These are phyloP conservation scores for Heliconius charithonia DNA, from an alignment of 2,888 invertebrate species.

Conservation along the genomic window DNA sequence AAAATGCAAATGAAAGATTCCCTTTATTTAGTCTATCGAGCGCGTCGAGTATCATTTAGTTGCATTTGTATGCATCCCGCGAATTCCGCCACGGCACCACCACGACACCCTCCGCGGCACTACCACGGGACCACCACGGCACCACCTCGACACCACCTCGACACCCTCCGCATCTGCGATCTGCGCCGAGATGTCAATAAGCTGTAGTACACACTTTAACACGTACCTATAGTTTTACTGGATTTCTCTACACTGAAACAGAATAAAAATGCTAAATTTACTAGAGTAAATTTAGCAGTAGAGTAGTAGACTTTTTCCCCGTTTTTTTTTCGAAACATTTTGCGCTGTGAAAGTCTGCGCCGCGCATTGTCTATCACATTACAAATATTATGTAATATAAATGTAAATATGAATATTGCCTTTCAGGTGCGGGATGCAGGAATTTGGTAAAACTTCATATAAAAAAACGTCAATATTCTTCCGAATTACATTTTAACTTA, in stretches of 20 bases:
- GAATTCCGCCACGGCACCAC: background rate
- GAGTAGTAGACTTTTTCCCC: no score
- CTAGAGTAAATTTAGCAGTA: no score
- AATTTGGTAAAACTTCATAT: no score
- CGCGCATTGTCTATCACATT: no score
- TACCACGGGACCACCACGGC: background rate
- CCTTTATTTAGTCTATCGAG: slow-evolving; percentile 14
- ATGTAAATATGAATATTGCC: background rate
- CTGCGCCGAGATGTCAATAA: slow-evolving; percentile 17
- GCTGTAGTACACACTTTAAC: background rate
- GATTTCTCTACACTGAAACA: background rate
- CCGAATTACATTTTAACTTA: background rate
- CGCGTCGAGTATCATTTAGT: background rate
- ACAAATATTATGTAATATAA: no score
- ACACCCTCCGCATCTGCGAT: slow-evolving; percentile 1
- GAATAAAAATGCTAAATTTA: background rate
- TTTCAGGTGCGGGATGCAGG: background rate
- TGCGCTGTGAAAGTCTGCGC: no score
- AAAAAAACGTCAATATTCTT: background rate
- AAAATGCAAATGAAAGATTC: slow-evolving; percentile 12
- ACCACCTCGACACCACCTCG: background rate
- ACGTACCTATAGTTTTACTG: background rate
- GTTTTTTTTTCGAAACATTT: no score
- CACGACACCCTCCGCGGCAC: background rate
- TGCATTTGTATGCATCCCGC: slow-evolving; percentile 24